Evolutionary conservation across 2,888 invertebrate species (phyloP).

Genomic region (Mantis religiosa): DNA sequence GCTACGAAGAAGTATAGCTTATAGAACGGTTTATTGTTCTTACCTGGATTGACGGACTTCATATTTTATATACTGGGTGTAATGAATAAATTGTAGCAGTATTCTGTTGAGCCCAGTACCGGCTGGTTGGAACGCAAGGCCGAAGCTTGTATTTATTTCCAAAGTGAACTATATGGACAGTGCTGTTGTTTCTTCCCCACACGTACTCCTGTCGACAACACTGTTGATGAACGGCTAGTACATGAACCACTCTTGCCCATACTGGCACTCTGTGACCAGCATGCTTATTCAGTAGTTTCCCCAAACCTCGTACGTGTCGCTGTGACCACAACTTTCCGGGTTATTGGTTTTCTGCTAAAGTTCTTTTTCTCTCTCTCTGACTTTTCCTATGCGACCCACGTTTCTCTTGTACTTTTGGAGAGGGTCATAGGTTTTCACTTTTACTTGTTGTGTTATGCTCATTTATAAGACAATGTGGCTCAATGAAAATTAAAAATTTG

Average conservation of each 20-base stretch:
- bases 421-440: neutral
- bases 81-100: too few species aligned
- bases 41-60: too few species aligned
- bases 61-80: too few species aligned
- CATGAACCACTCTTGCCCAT: neutral
- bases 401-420: neutral
- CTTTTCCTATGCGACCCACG: neutral
- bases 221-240: neutral
- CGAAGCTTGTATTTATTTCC: too few species aligned
- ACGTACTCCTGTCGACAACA: neutral
- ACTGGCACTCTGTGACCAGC: neutral
- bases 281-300: neutral
- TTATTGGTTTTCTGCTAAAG: neutral
- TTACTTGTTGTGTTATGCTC: neutral
- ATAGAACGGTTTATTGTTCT: too few species aligned
- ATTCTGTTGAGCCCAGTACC: too few species aligned
- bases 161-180: too few species aligned
- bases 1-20: too few species aligned
- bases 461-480: neutral
- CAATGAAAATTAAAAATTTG: neutral
- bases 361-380: neutral
- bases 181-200: neutral
- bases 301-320: neutral
- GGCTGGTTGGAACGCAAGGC: too few species aligned
- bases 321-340: neutral